A percentile compares a stretch with the other conserved stretches of the same genome.
These are phyloP conservation scores for Pristionchus exspectatus DNA, from an alignment of 2,888 invertebrate genomes.

Conservation along the genomic window DNA sequence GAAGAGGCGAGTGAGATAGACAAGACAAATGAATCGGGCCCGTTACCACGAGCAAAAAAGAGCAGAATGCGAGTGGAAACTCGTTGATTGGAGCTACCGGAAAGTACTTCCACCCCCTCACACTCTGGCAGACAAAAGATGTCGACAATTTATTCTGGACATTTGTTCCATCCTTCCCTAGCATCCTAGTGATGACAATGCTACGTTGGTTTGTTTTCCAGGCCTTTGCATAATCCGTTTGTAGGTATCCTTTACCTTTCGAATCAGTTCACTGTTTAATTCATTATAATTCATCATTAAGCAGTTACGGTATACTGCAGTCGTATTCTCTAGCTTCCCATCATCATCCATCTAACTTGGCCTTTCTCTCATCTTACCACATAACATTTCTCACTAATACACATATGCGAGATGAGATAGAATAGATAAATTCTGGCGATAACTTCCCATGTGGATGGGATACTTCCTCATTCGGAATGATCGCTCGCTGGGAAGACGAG, in stretches of 20 bases:
- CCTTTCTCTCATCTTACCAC: too few species aligned
- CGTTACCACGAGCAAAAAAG: constrained; percentile 16
- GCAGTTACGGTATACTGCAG: neutral
- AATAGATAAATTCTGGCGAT: neutral
- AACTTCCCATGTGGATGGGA: neutral
- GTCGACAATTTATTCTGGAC: neutral
- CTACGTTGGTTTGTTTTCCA: neutral
- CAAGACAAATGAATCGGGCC: neutral
- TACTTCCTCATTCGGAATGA: constrained; percentile 17
- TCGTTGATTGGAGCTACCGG: neutral
- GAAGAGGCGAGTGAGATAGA: neutral
- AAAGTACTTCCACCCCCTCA: neutral
- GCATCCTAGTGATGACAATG: neutral
- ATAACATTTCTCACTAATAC: too few species aligned
- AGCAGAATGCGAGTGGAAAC: neutral
- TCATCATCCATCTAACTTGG: too few species aligned
- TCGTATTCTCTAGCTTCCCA: too few species aligned
- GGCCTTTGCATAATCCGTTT: neutral
- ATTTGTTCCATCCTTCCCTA: neutral
- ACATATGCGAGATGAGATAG: neutral
- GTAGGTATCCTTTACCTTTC: neutral
- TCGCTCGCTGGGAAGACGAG: neutral
- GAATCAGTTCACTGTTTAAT: neutral
- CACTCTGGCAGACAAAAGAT: neutral
- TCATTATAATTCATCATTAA: neutral